Conservation (phyloP, 2,113 vertebrate genomes). For the Halcyon senegalensis region DNA sequence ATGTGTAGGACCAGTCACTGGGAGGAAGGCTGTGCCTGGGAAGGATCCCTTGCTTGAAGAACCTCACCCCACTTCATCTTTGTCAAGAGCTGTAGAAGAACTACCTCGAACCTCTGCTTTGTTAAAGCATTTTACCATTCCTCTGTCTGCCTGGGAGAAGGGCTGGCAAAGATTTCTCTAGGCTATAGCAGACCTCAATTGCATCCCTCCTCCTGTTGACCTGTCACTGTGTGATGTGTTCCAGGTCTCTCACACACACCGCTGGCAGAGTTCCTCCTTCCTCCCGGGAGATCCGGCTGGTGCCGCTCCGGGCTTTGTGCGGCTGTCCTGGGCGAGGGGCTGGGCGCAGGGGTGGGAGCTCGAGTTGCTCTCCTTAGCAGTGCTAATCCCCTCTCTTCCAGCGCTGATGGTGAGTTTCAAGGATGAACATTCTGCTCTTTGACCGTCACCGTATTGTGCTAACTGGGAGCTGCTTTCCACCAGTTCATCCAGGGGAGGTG, state of each 20-base stretch:
- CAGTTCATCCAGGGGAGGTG: background rate
- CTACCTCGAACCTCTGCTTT: background rate
- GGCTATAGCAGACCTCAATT: background rate
- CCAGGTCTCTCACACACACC: no score
- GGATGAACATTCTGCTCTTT: background rate
- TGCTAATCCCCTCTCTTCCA: background rate
- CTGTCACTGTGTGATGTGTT: rapidly evolving
- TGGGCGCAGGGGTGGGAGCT: background rate
- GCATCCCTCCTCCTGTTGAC: background rate
- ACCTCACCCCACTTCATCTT: background rate
- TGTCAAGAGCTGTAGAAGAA: background rate
- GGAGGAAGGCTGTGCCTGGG: background rate
- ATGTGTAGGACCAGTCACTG: background rate
- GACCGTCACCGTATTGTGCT: background rate
- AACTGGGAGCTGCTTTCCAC: background rate
- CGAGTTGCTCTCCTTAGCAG: background rate
- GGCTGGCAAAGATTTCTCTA: background rate
- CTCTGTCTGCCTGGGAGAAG: background rate
- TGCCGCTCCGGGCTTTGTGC: background rate
- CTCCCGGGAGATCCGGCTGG: rapidly evolving
- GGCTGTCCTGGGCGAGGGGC: rapidly evolving
- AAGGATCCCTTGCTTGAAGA: background rate
- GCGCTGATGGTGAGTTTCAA: background rate
- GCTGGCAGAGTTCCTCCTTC: background rate
- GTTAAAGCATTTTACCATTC: background rate